Conservation (phyloP, 2,888 invertebrate species). For the Melanophora roralis region DNA sequence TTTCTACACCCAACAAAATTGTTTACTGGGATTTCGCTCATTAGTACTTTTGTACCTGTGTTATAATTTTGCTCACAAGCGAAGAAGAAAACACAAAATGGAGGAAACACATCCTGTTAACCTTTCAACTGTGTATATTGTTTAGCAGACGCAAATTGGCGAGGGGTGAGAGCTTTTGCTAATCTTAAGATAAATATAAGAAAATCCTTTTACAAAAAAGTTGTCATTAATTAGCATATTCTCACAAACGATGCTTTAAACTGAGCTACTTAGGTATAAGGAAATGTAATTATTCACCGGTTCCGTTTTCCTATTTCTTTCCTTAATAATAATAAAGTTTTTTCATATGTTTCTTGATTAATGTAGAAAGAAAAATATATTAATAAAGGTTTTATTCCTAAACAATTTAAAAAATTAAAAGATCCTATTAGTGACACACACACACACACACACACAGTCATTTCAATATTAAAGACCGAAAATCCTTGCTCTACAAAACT, state of each 20-base stretch:
- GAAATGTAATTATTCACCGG: slow-evolving; percentile 28
- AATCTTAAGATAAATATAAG: slow-evolving; percentile 45
- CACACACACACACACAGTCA: too few species aligned
- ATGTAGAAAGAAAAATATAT: too few species aligned
- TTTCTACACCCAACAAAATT: too few species aligned
- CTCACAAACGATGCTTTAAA: slow-evolving; percentile 42
- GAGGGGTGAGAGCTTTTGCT: not conserved
- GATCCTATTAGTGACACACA: too few species aligned
- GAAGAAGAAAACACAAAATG: not conserved
- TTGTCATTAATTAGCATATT: slow-evolving; percentile 54
- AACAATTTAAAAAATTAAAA: too few species aligned
- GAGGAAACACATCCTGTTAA: slow-evolving; percentile 47
- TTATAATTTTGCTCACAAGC: not conserved
- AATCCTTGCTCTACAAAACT: too few species aligned
- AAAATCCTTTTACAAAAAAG: slow-evolving; percentile 46
- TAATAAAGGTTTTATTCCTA: too few species aligned
- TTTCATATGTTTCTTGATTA: too few species aligned
- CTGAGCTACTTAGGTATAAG: slow-evolving; percentile 18
- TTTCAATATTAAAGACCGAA: too few species aligned
- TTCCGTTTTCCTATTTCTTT: not conserved
- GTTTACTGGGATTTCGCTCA: slow-evolving; percentile 14
- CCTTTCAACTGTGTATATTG: slow-evolving; percentile 12
- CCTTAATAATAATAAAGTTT: too few species aligned
- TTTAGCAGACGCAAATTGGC: slow-evolving; percentile 6
- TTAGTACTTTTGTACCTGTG: slow-evolving; percentile 48